Evolutionary conservation across 2,113 vertebrate species (phyloP).

Genomic region (Caloenas nicobarica): DNA sequence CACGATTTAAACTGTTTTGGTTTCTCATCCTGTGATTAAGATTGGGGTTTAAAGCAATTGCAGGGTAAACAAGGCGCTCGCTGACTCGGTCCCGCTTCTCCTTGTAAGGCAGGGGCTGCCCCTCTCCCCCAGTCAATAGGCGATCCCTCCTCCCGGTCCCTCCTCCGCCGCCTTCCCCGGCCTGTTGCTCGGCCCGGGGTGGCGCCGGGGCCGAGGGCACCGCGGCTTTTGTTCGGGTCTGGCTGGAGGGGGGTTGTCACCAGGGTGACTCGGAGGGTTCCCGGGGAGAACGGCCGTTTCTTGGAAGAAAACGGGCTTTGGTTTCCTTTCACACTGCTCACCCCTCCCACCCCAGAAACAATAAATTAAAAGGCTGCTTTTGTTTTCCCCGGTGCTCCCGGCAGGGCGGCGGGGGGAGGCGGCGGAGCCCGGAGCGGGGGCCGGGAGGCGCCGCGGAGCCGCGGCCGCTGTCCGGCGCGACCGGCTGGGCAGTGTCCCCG

Average conservation of each 20-base stretch:
- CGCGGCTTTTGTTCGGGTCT: slow-evolving; percentile 23
- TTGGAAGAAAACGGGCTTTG: slow-evolving; percentile 35
- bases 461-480: background rate
- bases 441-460: background rate
- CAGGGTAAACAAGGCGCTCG: slow-evolving; percentile 36
- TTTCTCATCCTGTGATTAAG: slow-evolving; percentile 55
- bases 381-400: background rate
- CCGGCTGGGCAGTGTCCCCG: background rate
- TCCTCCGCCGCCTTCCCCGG: background rate
- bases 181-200: slow-evolving; percentile 24
- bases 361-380: slow-evolving; percentile 53
- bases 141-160: background rate
- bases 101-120: background rate
- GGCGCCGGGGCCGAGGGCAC: background rate
- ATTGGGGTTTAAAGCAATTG: background rate
- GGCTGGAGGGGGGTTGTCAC: slow-evolving; percentile 52
- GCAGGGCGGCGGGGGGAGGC: background rate
- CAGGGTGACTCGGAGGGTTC: slow-evolving; percentile 57
- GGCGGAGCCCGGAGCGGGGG: background rate
- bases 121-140: background rate
- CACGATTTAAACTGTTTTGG: slow-evolving; percentile 51
- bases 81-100: background rate
- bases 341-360: background rate
- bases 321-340: background rate
- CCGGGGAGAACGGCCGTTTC: slow-evolving; percentile 29